Evolutionary conservation across 2,797 vertebrate species (phyloP), one percentile per base, ranked within the genome.

Genomic region (Kryptolebias ocellatus): DNA sequence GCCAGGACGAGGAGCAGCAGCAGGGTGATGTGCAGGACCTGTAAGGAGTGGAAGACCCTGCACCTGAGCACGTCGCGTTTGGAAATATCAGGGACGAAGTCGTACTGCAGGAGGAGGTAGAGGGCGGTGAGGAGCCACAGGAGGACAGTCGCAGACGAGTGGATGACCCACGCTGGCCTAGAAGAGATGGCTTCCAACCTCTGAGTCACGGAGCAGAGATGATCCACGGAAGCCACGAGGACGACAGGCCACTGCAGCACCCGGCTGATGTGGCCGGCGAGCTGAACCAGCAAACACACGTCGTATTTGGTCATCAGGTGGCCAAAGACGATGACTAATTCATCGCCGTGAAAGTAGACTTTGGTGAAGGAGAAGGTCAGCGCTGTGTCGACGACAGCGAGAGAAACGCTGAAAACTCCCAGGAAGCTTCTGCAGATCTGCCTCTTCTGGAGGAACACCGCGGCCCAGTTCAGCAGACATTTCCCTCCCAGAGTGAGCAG

Each of bases 261-360:
- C 0, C 91, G 64, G 0, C 94, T 94, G 52, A 91, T 74, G 2
- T 91, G 87, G 28, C 95, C 94, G 0, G 85, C 44, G 39, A 95
- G 88, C 86, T 97, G 95, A 29, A 93, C 89, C 64, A 96, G 76
- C 3, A 96, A 83, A 72, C 96, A 97, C 11, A 94, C 80, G 14
- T 98, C 95, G 59, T 95, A 94, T 37, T 50, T 86, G 0, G 95
- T 96, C 71, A 96, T 76, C 28, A 84, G 84, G 52, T 94, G 8
- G 1, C 92, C 94, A 57, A 92, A 81, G 64, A 96, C 44, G 0
- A 61, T 0, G 27, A 77, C 0, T 0, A 70, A 70, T 58, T 94
- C 88, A 31, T 94, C 93, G 28, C 84, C 75, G 15, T 92, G 89
- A 59, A 72, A 80, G 72, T 90, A 89, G 67, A 97, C 82, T 27